A percentile compares a stretch with the other conserved stretches of the same genome.
These are phyloP conservation scores for Halictus ligatus DNA, from an alignment of 2,888 invertebrate genomes.

Conservation along the genomic window DNA sequence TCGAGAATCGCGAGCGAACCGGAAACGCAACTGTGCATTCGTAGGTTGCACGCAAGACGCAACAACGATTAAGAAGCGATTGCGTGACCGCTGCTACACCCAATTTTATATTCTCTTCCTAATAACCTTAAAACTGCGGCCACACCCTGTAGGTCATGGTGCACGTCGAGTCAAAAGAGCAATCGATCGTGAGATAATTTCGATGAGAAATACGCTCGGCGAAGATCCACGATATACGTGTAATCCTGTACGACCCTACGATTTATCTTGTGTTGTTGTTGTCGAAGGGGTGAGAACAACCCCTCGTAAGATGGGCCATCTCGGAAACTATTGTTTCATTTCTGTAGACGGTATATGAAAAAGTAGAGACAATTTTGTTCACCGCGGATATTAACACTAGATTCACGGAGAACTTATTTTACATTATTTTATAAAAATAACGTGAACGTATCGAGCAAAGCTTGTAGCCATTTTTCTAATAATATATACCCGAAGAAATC, in stretches of 20 bases:
- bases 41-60: neutral
- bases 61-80: slow-evolving; percentile 24
- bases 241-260: neutral
- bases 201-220: neutral
- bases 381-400: no score
- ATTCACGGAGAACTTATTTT: no score
- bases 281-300: neutral
- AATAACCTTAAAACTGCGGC: slow-evolving; percentile 57
- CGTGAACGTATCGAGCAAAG: no score
- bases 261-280: neutral
- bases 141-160: slow-evolving; percentile 54
- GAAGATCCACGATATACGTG: neutral
- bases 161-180: slow-evolving; percentile 27
- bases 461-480: no score
- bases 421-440: no score
- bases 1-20: neutral
- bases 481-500: no score
- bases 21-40: neutral
- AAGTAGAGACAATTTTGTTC: neutral
- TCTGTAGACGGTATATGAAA: neutral
- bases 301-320: no score
- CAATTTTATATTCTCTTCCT: slow-evolving; percentile 27
- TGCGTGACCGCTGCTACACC: slow-evolving; percentile 33
- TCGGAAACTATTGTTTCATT: neutral
- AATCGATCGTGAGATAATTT: slow-evolving; percentile 35